Conservation (phyloP, 1,140 invertebrate species). For the Drosophila bipectinata region DNA sequence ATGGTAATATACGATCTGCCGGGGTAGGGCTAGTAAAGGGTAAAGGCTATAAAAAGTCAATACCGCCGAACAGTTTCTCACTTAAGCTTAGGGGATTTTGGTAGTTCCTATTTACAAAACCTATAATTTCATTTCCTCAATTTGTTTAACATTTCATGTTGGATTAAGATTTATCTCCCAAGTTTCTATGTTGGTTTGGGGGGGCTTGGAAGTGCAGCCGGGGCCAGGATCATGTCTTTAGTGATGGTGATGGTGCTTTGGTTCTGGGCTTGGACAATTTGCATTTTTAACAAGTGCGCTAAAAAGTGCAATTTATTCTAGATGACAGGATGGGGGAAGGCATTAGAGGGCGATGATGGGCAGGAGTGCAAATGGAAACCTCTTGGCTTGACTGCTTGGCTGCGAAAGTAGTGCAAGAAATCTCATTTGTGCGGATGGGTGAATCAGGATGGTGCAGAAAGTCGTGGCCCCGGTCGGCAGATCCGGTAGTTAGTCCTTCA, state of each 20-base stretch:
- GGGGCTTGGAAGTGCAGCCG: slow-evolving; percentile 18
- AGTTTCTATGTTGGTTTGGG: slow-evolving; percentile 4
- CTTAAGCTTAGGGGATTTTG: slow-evolving; percentile 58
- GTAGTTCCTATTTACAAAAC: slow-evolving; percentile 63
- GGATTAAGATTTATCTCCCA: slow-evolving; percentile 19
- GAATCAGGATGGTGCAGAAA: background rate
- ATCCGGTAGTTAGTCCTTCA: slow-evolving; percentile 33
- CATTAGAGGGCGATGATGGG: background rate
- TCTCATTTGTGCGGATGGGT: slow-evolving; percentile 60
- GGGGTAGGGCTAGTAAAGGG: slow-evolving; percentile 8
- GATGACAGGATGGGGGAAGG: background rate
- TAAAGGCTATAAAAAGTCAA: slow-evolving; percentile 68
- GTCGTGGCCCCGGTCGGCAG: slow-evolving; percentile 23
- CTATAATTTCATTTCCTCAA: slow-evolving; percentile 22
- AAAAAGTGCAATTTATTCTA: slow-evolving; percentile 79
- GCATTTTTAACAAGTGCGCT: slow-evolving; percentile 84
- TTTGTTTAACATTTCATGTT: slow-evolving; percentile 72
- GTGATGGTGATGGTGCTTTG: slow-evolving; percentile 3
- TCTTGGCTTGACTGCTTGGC: slow-evolving; percentile 71
- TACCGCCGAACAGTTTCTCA: slow-evolving; percentile 46
- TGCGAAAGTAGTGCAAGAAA: slow-evolving; percentile 82
- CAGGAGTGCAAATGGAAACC: slow-evolving; percentile 68
- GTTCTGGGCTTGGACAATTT: slow-evolving; percentile 51
- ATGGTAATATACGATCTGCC: slow-evolving; percentile 23
- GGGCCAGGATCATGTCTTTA: slow-evolving; percentile 2